Evolutionary conservation across 2,888 invertebrate species (phyloP).

Genomic region (Clivina fossor): DNA sequence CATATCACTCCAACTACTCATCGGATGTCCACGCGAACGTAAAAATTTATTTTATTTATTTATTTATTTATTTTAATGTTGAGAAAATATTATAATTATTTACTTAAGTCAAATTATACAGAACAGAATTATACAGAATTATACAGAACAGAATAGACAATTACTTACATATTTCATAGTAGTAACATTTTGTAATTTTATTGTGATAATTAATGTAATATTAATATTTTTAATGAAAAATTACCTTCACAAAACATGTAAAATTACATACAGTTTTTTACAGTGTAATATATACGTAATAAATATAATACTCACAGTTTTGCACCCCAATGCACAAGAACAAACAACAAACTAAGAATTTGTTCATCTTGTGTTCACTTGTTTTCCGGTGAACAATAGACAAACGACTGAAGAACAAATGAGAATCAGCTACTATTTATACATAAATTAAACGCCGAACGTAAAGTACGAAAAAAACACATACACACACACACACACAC

Average conservation of each 20-base stretch:
- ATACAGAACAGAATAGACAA: too few species aligned
- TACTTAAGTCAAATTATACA: background rate
- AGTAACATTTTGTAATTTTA: too few species aligned
- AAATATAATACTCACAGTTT: constrained; percentile 35
- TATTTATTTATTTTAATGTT: background rate
- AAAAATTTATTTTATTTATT: constrained; percentile 4
- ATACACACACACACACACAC: too few species aligned
- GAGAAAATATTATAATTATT: background rate
- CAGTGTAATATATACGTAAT: too few species aligned
- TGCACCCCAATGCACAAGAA: constrained; percentile 34
- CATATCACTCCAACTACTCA: too few species aligned
- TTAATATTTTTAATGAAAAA: too few species aligned
- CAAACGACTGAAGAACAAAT: constrained; percentile 22
- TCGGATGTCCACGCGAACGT: too few species aligned
- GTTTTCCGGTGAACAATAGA: constrained; percentile 27
- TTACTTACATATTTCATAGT: too few species aligned
- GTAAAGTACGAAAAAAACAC: constrained; percentile 22
- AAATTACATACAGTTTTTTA: too few species aligned
- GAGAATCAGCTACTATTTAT: constrained; percentile 27
- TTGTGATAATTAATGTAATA: too few species aligned
- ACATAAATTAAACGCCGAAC: constrained; percentile 14
- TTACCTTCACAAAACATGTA: too few species aligned
- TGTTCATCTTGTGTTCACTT: constrained; percentile 33
- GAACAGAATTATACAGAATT: too few species aligned
- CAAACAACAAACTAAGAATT: constrained; percentile 30